phyloP scores from a whole-genome alignment of 2,888 invertebrate genomes.

The Scelioninae gen. 1 region DNA sequence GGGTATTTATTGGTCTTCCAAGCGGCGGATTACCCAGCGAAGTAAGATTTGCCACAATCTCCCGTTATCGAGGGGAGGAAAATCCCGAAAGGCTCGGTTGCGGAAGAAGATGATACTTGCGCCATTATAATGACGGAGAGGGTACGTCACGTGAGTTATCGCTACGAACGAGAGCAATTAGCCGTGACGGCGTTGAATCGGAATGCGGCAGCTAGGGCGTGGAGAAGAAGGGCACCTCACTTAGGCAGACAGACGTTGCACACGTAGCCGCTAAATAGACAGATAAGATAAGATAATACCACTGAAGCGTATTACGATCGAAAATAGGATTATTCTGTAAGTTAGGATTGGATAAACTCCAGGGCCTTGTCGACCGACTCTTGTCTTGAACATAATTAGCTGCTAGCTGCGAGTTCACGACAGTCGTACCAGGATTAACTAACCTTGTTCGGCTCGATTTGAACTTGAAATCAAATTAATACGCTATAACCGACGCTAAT shows the following conservation, averaged over 20 bases:
- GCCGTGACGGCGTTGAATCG: conserved; percentile 67
- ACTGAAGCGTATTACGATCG: conserved; percentile 73
- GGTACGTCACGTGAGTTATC: conserved; percentile 74
- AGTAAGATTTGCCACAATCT: conserved; percentile 64
- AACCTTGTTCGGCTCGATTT: conserved; percentile 62
- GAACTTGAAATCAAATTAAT: conserved; percentile 67
- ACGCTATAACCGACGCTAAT: conserved; percentile 54
- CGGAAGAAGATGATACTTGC: conserved; percentile 61
- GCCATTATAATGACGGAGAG: conserved; percentile 61
- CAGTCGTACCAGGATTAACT: conserved; percentile 66
- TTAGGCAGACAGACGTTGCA: conserved; percentile 42
- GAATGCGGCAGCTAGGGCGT: too few species aligned
- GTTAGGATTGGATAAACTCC: conserved; percentile 76
- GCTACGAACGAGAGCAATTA: conserved; percentile 75
- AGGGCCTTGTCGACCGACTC: conserved; percentile 73
- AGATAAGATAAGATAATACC: conserved; percentile 69
- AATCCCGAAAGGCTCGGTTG: conserved; percentile 31
- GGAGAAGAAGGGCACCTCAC: too few species aligned
- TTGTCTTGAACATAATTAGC: conserved; percentile 78
- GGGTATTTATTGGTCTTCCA: conserved; percentile 64
- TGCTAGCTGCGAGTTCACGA: conserved; percentile 71
- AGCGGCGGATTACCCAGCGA: conserved; percentile 64
- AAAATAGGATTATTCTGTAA: conserved; percentile 77
- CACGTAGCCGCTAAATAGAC: conserved; percentile 59
- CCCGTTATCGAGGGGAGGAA: conserved; percentile 68